Conservation (phyloP, 2,888 invertebrate genomes). For the Drosophila mettleri region DNA sequence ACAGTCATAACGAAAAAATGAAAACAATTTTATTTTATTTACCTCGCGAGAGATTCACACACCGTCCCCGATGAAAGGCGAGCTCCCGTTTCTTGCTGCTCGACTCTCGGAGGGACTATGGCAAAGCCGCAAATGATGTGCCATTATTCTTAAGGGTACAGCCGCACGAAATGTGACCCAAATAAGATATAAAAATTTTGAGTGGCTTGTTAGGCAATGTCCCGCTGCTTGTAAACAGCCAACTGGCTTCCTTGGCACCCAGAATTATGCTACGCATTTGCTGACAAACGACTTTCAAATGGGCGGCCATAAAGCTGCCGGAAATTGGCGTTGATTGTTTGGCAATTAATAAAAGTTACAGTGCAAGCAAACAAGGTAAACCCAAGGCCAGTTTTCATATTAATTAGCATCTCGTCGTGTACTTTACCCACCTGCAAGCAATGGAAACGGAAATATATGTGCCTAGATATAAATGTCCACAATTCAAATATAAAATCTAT, state of each 20-base stretch:
- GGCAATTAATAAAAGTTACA: conserved; percentile 74
- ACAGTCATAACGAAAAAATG: conserved; percentile 48
- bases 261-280: conserved; percentile 73
- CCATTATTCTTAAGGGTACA: conserved; percentile 80
- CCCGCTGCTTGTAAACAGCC: conserved; percentile 53
- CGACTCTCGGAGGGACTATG: conserved; percentile 31
- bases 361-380: not conserved
- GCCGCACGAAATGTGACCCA: conserved; percentile 78
- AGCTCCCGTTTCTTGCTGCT: conserved; percentile 8
- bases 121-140: conserved; percentile 81
- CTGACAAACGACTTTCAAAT: conserved; percentile 79
- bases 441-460: not conserved
- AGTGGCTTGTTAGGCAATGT: conserved; percentile 70
- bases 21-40: conserved; percentile 82
- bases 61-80: conserved; percentile 30
- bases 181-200: conserved; percentile 78
- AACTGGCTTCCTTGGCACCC: conserved; percentile 30
- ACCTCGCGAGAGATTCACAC: conserved; percentile 76
- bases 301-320: conserved; percentile 67
- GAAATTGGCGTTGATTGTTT: conserved; percentile 76
- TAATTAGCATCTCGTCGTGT: not conserved
- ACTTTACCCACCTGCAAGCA: not conserved
- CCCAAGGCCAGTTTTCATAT: not conserved
- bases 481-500: too few species aligned
- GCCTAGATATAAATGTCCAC: too few species aligned